Base-by-base conservation (phyloP, 2,113 vertebrate genomes). In the Gallinago undulata region DNA sequence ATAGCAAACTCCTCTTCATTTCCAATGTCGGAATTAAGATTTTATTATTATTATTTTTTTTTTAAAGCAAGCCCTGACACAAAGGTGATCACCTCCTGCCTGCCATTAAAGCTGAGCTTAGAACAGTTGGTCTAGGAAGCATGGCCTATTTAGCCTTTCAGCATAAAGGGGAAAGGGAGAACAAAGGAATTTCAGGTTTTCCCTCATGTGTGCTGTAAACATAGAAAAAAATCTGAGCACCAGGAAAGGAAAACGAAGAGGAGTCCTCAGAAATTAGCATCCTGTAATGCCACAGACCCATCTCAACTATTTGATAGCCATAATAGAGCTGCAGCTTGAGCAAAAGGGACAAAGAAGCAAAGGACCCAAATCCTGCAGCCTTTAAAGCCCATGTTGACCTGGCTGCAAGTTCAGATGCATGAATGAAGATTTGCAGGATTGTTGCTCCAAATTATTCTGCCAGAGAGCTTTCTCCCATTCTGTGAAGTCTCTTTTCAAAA, bases 1-100 rank as follows among this genome's bases (percentile, higher is more conserved):
- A 97, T 95, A 97, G 94, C 41, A 48, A 95, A 91, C 91, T 94
- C 91, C 95, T 96, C 93, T 92, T 96, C 27, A 31, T 96, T 95
- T 95, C 93, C 89, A 94, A 12, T 85, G 66, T 68, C 87, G 84
- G 89, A 97, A 97, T 97, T 97, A 97, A 96, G 73, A 95, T 94
- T 59, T 11, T n/a, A n/a, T n/a, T n/a, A n/a, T n/a, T n/a, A n/a
- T 96, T 85, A 51, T 48, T 84, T 57, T 64, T 96, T 95, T 66
- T 80, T 79, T 77, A 79, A 91, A 77, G 80, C 89, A 95, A 97
- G 56, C 78, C 83, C 87, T 90, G 90, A 77, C 62, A 81, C 27
- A 24, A 86, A 95, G 94, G 67, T 5, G 5, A 76, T 43, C 45
- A 89, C 41, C 79, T 87, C 93, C 64, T 91, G 66, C 76, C 59